These are phyloP conservation scores for Hyperoplus immaculatus DNA, from an alignment of 2,797 vertebrate species.

Conservation along the genomic window DNA sequence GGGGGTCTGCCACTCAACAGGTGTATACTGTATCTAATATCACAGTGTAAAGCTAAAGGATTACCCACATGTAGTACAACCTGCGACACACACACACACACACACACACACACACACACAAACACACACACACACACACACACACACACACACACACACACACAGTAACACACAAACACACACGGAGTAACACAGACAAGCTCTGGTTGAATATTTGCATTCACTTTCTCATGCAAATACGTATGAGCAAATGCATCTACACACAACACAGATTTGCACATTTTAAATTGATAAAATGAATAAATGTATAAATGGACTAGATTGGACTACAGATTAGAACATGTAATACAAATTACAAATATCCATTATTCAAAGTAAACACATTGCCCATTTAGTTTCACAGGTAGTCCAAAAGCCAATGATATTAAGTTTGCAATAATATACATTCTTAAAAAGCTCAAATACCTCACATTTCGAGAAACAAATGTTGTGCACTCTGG, in stretches of 20 bases:
- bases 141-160: slow-evolving; percentile 3
- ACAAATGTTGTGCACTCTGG: background rate
- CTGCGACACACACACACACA: slow-evolving; percentile 4
- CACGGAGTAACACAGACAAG: background rate
- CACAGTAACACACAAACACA: background rate
- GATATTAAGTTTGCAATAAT: background rate
- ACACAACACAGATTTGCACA: background rate
- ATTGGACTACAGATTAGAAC: too few relatives aligned
- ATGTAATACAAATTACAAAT: too few relatives aligned
- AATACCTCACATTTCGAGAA: background rate
- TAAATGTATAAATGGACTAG: background rate
- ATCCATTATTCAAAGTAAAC: background rate
- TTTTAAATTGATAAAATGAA: background rate
- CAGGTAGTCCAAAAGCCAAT: background rate
- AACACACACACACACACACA: slow-evolving; percentile 20
- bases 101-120: background rate
- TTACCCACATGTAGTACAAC: slow-evolving; percentile 49
- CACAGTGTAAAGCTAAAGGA: slow-evolving; percentile 46
- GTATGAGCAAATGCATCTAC: slow-evolving; percentile 1
- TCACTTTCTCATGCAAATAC: slow-evolving; percentile 5
- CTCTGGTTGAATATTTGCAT: slow-evolving; percentile 14
- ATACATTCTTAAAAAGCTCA: background rate
- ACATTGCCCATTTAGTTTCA: background rate
- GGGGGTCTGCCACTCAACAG: slow-evolving; percentile 39
- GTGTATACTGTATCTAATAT: slow-evolving; percentile 49